Evolutionary conservation across 2,888 invertebrate genomes (phyloP).

Genomic region (Stenotaenia linearis): DNA sequence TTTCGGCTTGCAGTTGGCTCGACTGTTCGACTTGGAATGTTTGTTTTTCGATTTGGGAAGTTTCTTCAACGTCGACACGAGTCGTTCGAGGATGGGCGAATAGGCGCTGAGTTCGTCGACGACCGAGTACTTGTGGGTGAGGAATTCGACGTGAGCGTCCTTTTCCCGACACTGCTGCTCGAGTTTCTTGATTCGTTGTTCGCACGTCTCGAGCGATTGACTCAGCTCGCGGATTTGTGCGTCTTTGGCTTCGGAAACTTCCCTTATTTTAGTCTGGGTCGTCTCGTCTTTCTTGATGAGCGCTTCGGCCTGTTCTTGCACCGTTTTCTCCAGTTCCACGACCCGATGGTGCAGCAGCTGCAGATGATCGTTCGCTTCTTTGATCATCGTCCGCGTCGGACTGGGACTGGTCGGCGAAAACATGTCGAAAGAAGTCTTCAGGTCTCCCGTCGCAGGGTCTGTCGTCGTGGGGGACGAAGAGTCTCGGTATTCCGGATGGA

Average conservation of each 20-base stretch:
- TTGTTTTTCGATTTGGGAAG: conserved; percentile 31
- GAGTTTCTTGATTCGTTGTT: conserved; percentile 37
- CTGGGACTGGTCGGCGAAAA: conserved; percentile 34
- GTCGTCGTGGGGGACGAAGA: neutral
- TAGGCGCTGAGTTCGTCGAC: conserved; percentile 38
- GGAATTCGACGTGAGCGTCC: conserved; percentile 37
- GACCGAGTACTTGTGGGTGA: conserved; percentile 36
- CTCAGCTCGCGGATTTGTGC: conserved; percentile 37
- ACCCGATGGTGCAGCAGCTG: conserved; percentile 40
- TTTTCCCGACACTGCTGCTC: conserved; percentile 39
- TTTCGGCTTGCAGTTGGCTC: neutral
- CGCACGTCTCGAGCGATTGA: conserved; percentile 35
- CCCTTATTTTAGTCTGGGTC: conserved; percentile 37
- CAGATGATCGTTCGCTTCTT: conserved; percentile 36
- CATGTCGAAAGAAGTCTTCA: conserved; percentile 32
- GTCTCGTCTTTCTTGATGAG: conserved; percentile 39
- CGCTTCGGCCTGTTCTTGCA: conserved; percentile 38
- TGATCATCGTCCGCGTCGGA: conserved; percentile 38
- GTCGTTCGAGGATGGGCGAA: conserved; percentile 38
- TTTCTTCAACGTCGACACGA: conserved; percentile 38
- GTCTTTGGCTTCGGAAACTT: conserved; percentile 38
- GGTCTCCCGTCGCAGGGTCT: neutral
- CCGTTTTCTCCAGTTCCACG: conserved; percentile 43
- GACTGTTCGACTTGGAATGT: neutral
- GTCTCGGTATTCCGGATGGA: conserved; percentile 29